These are phyloP conservation scores for Agapetus fuscipes DNA, from an alignment of 2,888 invertebrate species.

Conservation along the genomic window DNA sequence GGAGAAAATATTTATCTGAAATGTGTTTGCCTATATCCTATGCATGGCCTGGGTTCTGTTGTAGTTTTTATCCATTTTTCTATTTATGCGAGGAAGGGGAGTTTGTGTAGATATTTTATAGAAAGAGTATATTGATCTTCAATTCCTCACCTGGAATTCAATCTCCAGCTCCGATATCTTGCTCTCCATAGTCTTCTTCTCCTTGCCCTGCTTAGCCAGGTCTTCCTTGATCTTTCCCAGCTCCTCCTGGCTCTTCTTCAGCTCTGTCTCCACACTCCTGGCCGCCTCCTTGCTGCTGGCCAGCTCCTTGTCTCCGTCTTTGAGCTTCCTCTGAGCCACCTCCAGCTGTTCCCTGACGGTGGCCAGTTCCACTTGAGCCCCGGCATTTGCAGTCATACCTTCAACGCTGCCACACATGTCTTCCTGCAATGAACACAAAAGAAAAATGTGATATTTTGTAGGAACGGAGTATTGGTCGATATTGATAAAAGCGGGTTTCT, in stretches of 20 bases:
- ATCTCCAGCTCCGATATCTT: slow-evolving; percentile 52
- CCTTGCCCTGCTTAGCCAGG: slow-evolving; percentile 49
- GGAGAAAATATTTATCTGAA: too few relatives aligned
- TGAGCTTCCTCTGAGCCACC: slow-evolving; percentile 30
- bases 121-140: too few relatives aligned
- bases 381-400: slow-evolving; percentile 31
- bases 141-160: slow-evolving; percentile 46
- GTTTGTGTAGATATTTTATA: background rate
- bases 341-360: slow-evolving; percentile 41
- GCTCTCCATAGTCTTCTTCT: slow-evolving; percentile 53
- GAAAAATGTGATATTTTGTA: too few relatives aligned
- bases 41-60: background rate
- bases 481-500: too few relatives aligned
- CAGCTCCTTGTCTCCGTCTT: slow-evolving; percentile 34
- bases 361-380: slow-evolving; percentile 41
- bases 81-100: background rate
- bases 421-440: slow-evolving; percentile 20
- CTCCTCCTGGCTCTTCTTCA: slow-evolving; percentile 37
- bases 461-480: too few relatives aligned
- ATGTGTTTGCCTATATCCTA: background rate
- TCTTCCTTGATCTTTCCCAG: slow-evolving; percentile 57
- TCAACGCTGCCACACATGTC: slow-evolving; percentile 26
- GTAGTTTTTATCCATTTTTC: background rate
- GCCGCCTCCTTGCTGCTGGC: slow-evolving; percentile 33
- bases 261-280: slow-evolving; percentile 24